A percentile compares a stretch with the other conserved stretches of the same genome.
Conservation (phyloP, 2,797 vertebrate species). For the Siniperca undulata region DNA sequence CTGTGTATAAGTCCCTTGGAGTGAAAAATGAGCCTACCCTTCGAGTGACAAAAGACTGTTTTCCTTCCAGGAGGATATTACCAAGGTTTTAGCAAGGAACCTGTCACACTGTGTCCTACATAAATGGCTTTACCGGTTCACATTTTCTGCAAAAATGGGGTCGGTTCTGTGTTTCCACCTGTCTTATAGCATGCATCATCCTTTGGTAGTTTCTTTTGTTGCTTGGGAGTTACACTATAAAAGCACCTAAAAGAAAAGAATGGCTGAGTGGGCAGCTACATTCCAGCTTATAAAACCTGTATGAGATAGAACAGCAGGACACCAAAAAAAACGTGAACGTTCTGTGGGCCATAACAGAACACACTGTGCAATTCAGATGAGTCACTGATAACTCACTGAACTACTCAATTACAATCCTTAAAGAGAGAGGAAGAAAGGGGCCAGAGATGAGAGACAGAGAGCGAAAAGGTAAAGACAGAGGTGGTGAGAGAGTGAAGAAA, state of each 20-base stretch:
- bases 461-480: conserved; percentile 1
- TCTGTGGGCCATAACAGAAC: conserved; percentile 38
- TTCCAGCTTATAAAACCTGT: conserved; percentile 56
- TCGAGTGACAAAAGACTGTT: conserved; percentile 63
- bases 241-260: conserved; percentile 55
- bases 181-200: conserved; percentile 34
- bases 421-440: conserved; percentile 1
- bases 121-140: conserved; percentile 62
- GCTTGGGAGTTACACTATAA: conserved; percentile 18
- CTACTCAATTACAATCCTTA: conserved; percentile 21
- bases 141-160: conserved; percentile 50
- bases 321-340: neutral
- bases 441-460: neutral
- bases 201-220: conserved; percentile 43
- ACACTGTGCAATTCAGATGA: conserved; percentile 45
- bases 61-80: conserved; percentile 59
- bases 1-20: conserved; percentile 53
- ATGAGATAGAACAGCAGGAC: conserved; percentile 41
- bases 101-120: conserved; percentile 58
- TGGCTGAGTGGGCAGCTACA: conserved; percentile 39
- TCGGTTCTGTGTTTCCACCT: conserved; percentile 42
- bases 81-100: conserved; percentile 56
- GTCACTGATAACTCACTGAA: conserved; percentile 47
- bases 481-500: neutral
- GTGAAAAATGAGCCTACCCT: conserved; percentile 64